Conservation (phyloP, 2,113 vertebrate species). For the Tinamus guttatus region DNA sequence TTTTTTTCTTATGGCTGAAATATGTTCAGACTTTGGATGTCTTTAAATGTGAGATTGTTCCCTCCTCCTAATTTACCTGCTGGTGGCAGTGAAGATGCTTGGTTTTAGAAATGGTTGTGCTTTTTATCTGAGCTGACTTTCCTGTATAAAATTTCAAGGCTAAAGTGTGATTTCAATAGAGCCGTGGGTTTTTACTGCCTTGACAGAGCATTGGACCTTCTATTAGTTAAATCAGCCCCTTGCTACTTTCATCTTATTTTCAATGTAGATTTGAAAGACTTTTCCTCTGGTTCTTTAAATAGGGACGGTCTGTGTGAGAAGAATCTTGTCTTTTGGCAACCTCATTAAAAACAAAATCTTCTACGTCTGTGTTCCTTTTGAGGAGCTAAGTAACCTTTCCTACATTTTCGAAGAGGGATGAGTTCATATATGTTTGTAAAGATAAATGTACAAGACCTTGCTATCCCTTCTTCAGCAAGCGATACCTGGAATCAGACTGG, state of each 20-base stretch:
- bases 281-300: background rate
- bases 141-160: background rate
- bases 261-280: background rate
- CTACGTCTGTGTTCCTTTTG: background rate
- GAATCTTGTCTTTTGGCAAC: background rate
- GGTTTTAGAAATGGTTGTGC: background rate
- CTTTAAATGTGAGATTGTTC: background rate
- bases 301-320: background rate
- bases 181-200: background rate
- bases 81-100: background rate
- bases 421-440: background rate
- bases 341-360: background rate
- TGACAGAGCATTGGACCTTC: background rate
- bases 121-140: background rate
- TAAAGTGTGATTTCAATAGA: background rate
- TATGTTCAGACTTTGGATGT: background rate
- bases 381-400: background rate
- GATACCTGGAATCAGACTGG: background rate
- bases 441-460: background rate
- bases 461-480: fast-evolving
- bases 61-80: background rate
- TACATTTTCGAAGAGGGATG: background rate
- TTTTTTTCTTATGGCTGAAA: background rate
- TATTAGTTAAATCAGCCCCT: background rate
- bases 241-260: background rate